Base-by-base conservation (phyloP, 2,113 vertebrate genomes). In the Ahaetulla prasina region DNA sequence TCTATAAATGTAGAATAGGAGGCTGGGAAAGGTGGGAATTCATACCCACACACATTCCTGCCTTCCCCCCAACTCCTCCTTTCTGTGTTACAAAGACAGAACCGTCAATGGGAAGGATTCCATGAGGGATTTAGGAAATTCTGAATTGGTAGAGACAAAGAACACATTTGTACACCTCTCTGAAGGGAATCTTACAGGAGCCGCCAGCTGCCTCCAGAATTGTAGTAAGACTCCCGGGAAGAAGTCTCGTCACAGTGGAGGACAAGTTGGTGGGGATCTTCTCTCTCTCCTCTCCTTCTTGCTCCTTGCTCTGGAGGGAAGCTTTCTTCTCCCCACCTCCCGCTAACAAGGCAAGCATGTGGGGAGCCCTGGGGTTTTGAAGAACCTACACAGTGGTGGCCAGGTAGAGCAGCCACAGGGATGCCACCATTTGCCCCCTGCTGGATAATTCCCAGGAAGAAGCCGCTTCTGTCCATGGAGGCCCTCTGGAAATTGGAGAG, bases 401-500 rank as follows among this genome's bases (percentile, higher is more conserved):
- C 93, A 88, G 93, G 91, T 95, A 68, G 2, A 0, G 89, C 0
- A 20, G 27, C 91, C 91, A 43, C 88, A 16, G 1, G 94, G 91
- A 95, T 95, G 88, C 68, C 63, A 93, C 95, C 27, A 0, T 88
- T 89, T 10, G 55, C 57, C 85, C 93, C 89, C 85, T 1, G 54
- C 74, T 91, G 91, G 2, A 8, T 53, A 94, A 84, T 80, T 93
- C 25, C 94, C 90, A 74, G 68, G 16, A 35, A 91, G 95, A 94
- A 95, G 94, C 30, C 52, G 27, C 25, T 0, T 88, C 93, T 92
- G 57, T 95, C 95, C 90, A 91, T 54, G 53, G 85, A 92, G 35
- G 23, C 45, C 18, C 95, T 95, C 95, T 94, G 91, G 95, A 96
- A 96, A 96, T 95, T 94, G 94, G 89, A 92, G 95, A 96, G 95